phyloP scores from a whole-genome alignment of 2,888 invertebrate species.

The Euzophera pinguis region DNA sequence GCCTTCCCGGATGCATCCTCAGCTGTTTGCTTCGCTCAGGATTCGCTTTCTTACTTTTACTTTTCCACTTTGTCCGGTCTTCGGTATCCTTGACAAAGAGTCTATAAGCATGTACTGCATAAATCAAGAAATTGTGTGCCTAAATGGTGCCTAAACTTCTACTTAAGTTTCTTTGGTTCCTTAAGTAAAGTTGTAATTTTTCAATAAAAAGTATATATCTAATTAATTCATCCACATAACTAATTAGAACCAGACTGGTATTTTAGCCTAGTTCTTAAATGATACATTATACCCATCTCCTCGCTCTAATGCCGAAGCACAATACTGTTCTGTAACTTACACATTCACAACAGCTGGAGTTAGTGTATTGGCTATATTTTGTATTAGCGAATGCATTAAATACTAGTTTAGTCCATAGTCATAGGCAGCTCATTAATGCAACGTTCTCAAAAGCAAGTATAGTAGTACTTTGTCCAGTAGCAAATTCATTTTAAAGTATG shows the following conservation, averaged over 20 bases:
- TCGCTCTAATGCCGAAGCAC: slow-evolving; percentile 71
- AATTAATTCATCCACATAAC: slow-evolving; percentile 39
- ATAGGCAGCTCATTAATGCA: neutral
- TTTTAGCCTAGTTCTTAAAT: slow-evolving; percentile 68
- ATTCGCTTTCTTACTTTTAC: no score
- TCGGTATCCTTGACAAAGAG: no score
- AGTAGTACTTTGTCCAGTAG: slow-evolving; percentile 13
- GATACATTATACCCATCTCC: slow-evolving; percentile 62
- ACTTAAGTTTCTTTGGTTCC: no score
- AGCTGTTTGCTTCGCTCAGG: no score
- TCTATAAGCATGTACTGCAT: no score
- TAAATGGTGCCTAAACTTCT: no score
- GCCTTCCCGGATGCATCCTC: no score
- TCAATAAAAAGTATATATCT: neutral
- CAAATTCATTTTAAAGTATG: slow-evolving; percentile 18
- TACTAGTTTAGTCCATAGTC: neutral
- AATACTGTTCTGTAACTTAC: slow-evolving; percentile 54
- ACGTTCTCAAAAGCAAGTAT: slow-evolving; percentile 6
- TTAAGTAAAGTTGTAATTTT: no score
- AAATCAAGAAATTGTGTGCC: no score
- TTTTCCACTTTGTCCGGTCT: no score
- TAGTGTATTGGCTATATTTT: slow-evolving; percentile 23
- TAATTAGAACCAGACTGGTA: slow-evolving; percentile 64
- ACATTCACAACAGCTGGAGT: slow-evolving; percentile 30
- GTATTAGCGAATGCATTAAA: slow-evolving; percentile 5